Evolutionary conservation across 2,113 vertebrate species (phyloP).

Genomic region (Sciurus niger): DNA sequence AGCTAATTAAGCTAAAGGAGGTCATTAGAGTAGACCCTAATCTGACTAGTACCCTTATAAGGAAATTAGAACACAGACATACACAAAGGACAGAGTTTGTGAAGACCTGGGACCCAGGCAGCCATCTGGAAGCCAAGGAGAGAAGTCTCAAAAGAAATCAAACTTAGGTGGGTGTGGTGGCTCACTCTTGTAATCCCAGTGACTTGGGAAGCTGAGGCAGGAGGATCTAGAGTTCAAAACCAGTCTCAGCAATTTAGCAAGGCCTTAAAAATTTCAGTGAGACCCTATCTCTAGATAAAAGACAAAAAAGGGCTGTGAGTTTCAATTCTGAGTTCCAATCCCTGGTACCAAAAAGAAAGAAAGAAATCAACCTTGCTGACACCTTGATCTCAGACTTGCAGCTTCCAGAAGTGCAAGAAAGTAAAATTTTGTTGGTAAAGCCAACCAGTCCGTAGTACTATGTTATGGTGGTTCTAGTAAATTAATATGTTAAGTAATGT

Average conservation of each 20-base stretch:
- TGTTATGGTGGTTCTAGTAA: neutral
- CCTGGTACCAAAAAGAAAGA: too few relatives aligned
- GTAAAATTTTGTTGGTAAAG: neutral
- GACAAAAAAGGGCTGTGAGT: too few relatives aligned
- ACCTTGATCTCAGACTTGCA: neutral
- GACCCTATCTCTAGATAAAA: too few relatives aligned
- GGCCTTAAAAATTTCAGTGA: too few relatives aligned
- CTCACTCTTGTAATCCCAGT: too few relatives aligned
- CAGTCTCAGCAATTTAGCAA: too few relatives aligned
- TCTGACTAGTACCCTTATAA: neutral
- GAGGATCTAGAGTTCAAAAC: too few relatives aligned
- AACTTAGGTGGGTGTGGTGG: too few relatives aligned
- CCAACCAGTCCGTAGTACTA: neutral
- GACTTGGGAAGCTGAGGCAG: too few relatives aligned
- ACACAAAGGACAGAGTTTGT: neutral
- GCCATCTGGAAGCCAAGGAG: neutral
- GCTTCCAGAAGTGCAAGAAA: constrained; percentile 1
- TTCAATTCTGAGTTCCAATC: too few relatives aligned
- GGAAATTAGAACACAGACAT: neutral
- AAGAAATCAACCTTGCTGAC: neutral
- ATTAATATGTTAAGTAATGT: neutral
- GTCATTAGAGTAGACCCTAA: neutral
- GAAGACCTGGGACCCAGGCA: neutral
- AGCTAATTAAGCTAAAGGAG: constrained; percentile 1
- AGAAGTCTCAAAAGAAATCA: neutral